Conservation (phyloP, 2,797 vertebrate genomes). For the Serranus cabrilla region DNA sequence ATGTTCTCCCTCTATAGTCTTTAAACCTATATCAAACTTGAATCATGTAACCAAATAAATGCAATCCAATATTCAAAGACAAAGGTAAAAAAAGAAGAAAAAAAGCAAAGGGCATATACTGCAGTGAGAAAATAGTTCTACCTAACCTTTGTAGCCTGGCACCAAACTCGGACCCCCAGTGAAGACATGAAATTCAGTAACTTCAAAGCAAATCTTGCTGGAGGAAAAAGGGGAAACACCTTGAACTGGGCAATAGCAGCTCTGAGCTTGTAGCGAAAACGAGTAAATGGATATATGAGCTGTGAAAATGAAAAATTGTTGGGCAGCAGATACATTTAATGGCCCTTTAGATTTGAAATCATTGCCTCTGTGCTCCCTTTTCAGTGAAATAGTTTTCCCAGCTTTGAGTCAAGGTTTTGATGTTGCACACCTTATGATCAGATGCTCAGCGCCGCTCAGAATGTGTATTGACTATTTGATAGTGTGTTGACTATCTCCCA, state of each 20-base stretch:
- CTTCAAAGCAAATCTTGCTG: constrained; percentile 25
- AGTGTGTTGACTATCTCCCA: constrained; percentile 56
- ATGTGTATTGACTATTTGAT: constrained; percentile 68
- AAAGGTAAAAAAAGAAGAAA: not conserved
- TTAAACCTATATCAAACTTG: not conserved
- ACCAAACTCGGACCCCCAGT: constrained; percentile 4
- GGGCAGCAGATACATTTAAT: constrained; percentile 36
- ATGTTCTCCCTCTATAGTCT: not conserved
- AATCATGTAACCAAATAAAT: not conserved
- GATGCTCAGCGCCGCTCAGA: constrained; percentile 39
- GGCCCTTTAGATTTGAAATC: constrained; percentile 42
- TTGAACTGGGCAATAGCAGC: constrained; percentile 8
- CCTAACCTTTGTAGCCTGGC: constrained; percentile 7
- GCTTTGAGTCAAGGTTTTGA: constrained; percentile 17
- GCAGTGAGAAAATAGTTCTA: not conserved
- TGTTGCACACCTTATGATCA: constrained; percentile 51
- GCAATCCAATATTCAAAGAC: not conserved
- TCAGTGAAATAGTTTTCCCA: constrained; percentile 9
- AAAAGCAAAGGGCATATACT: not conserved
- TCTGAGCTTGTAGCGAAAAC: constrained; percentile 15
- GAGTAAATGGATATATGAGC: constrained; percentile 16
- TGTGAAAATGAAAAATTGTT: constrained; percentile 37
- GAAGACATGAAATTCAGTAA: constrained; percentile 33
- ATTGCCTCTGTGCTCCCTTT: constrained; percentile 6
- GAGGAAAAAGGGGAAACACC: not conserved